A percentile compares a stretch with the other conserved stretches of the same genome.
Conservation (phyloP, 2,888 invertebrate species). For the Ochropacha duplaris region DNA sequence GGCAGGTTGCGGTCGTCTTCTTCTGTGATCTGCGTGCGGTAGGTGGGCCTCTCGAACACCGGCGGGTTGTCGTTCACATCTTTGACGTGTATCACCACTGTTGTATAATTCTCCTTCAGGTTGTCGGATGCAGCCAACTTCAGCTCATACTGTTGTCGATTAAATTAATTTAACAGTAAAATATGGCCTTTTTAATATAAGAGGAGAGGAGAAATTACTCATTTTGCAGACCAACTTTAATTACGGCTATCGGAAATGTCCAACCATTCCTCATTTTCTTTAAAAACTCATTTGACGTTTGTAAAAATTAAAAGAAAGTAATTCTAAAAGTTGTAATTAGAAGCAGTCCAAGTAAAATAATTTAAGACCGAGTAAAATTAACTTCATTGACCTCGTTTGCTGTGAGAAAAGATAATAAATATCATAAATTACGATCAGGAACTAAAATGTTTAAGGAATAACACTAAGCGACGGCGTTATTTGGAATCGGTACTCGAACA, state of each 20-base stretch:
- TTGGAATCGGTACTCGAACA: background rate
- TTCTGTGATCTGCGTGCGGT: conserved; percentile 97
- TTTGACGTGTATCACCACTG: conserved; percentile 97
- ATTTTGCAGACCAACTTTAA: background rate
- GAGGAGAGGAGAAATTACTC: background rate
- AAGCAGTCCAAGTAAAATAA: conserved; percentile 43
- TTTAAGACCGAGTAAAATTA: conserved; percentile 50
- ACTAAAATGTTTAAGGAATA: conserved; percentile 6
- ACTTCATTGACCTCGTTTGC: conserved; percentile 41
- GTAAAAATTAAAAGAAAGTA: conserved; percentile 50
- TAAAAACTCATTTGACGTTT: conserved; percentile 42
- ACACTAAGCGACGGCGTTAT: conserved; percentile 9
- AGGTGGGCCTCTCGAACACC: conserved; percentile 96
- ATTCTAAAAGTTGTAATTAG: conserved; percentile 43
- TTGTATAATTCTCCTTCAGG: conserved; percentile 98
- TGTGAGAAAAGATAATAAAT: conserved; percentile 26
- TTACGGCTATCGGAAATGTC: background rate
- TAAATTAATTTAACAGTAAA: conserved; percentile 22
- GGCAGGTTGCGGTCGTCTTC: conserved; percentile 97
- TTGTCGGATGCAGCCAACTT: conserved; percentile 97
- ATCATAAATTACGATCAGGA: conserved; percentile 8
- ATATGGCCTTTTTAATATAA: background rate
- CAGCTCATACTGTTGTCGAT: conserved; percentile 91
- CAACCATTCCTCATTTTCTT: background rate
- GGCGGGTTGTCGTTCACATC: conserved; percentile 99